phyloP scores from a whole-genome alignment of 2,113 vertebrate species.

The Emberiza fucata region DNA sequence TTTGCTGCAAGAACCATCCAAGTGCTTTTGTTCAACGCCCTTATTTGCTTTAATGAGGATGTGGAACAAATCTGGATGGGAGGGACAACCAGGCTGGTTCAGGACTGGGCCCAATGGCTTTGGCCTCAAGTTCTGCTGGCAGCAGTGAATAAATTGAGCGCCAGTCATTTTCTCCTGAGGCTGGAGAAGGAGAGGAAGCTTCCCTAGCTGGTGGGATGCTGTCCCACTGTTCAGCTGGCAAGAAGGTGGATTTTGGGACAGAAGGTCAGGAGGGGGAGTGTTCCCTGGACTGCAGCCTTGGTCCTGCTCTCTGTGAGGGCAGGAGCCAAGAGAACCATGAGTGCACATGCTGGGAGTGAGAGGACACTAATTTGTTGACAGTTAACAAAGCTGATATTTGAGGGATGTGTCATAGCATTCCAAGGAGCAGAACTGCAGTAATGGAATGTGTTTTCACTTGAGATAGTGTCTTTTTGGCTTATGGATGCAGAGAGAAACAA shows the following conservation, averaged over 20 bases:
- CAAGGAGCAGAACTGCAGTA: slow-evolving; percentile 10
- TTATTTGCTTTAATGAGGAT: neutral
- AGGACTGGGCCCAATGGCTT: fast-evolving
- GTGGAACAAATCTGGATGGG: neutral
- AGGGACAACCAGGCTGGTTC: neutral
- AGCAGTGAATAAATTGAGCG: neutral
- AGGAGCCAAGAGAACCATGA: neutral
- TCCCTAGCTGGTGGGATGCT: neutral
- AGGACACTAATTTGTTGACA: slow-evolving; percentile 5
- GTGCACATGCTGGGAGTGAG: neutral
- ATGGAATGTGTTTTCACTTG: slow-evolving; percentile 21
- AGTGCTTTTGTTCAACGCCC: neutral
- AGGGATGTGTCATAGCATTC: slow-evolving; percentile 7
- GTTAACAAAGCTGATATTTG: neutral
- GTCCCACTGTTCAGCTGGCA: fast-evolving
- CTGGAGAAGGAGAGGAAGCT: neutral
- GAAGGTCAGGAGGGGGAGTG: neutral
- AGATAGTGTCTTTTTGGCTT: slow-evolving; percentile 30
- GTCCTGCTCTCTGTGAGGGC: neutral
- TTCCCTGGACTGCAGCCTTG: neutral
- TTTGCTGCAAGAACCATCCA: neutral
- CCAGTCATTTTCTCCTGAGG: neutral
- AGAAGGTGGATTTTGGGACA: neutral
- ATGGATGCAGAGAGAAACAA: neutral
- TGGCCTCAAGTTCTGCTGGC: neutral